phyloP scores from a whole-genome alignment of 2,113 vertebrate genomes.

The Sebastes fasciatus region DNA sequence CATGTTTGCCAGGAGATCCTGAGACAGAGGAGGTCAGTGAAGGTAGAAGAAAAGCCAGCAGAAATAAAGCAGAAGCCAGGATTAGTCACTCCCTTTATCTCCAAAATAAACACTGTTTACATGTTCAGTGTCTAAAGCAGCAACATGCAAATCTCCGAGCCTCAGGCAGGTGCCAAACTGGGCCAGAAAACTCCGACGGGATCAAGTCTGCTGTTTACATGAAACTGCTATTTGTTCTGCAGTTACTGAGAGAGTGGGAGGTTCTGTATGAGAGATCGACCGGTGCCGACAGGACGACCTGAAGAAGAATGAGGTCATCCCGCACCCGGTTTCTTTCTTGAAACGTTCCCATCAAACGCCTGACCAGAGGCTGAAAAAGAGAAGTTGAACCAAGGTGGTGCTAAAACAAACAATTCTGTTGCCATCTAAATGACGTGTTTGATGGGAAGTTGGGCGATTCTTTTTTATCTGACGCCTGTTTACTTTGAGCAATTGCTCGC shows the following conservation, averaged over 20 bases:
- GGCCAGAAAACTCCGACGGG: neutral
- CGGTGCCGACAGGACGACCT: neutral
- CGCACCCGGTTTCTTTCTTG: neutral
- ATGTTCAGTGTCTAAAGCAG: conserved; percentile 8
- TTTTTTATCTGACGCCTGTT: neutral
- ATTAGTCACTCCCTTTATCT: conserved; percentile 52
- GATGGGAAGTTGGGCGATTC: neutral
- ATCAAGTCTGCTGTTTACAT: neutral
- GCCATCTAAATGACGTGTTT: neutral
- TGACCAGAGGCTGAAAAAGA: neutral
- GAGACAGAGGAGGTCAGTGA: conserved; percentile 63
- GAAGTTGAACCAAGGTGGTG: conserved; percentile 17
- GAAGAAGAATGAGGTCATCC: neutral
- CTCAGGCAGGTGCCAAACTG: neutral
- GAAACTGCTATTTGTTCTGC: neutral
- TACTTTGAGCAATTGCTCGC: neutral
- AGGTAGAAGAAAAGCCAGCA: conserved; percentile 43
- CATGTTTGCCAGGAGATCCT: conserved; percentile 80
- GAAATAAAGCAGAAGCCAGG: conserved; percentile 51
- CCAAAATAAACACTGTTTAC: neutral
- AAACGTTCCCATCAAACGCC: neutral
- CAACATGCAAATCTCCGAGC: conserved; percentile 13
- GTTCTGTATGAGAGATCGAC: neutral
- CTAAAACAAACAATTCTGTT: conserved; percentile 1
- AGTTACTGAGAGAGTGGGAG: neutral